Evolutionary conservation across 2,797 vertebrate genomes (phyloP), one percentile per base, ranked within the genome.

Genomic region (Coccyzus lansbergi): DNA sequence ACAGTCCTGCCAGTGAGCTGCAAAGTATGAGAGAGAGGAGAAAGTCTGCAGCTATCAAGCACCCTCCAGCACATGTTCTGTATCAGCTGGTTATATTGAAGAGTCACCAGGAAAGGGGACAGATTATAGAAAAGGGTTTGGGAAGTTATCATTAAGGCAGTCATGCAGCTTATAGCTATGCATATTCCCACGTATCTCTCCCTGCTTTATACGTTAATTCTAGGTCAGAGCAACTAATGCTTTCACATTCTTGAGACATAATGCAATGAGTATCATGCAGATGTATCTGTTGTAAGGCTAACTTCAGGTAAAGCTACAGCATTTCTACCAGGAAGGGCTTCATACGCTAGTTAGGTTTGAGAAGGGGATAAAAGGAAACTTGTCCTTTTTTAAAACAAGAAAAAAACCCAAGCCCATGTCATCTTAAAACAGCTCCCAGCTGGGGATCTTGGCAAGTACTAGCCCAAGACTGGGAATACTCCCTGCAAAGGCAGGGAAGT

Each of bases 1-100:
- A 34, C 2, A 2, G 13, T 22, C 25, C n/a, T 4, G 1, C 7
- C 25, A 8, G 4, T 3, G 8, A 60, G 12, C 44, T 1, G 2
- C 0, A 2, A 33, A 36, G 17, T 40, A 20, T 52, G 40, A 58
- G 68, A 84, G 0, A 60, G 7, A 64, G 10, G 10, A 91, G 31
- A 40, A 76, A 28, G 14, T 33, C 36, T 52, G 34, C 46, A 56
- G 44, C 8, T 81, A 14, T 48, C 52, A 79, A 49, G 42, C 9
- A 67, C 9, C 3, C 9, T 51, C 31, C 15, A 63, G 51, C 26
- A 62, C 55, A 15, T 11, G 12, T 59, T 48, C 51, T 59, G 34
- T 21, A 65, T 53, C 64, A 64, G 44, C 44, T 88, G 31, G 4
- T 65, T 48, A 55, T 48, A 59, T 29, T 3, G 33, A 74, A 59